A percentile compares a stretch with the other conserved stretches of the same genome.
Evolutionary conservation across 2,797 vertebrate species (phyloP).

Genomic region (Emydoidea blandingii): DNA sequence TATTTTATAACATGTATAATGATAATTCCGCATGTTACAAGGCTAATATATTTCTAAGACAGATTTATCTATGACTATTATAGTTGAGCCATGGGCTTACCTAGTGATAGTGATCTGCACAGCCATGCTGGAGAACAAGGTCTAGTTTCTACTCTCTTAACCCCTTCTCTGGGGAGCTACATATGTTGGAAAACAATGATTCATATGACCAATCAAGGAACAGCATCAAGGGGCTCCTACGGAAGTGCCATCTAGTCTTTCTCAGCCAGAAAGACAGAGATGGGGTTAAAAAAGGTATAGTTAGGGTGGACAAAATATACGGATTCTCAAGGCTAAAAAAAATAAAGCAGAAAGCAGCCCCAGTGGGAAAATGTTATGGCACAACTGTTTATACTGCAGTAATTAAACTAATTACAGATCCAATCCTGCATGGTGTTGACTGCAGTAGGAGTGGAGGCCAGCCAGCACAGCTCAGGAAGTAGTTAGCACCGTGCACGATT

Average conservation of each 20-base stretch:
- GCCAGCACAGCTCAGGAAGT: background rate
- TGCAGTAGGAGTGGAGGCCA: background rate
- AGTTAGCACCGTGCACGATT: accelerated
- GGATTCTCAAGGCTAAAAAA: background rate
- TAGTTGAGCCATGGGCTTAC: background rate
- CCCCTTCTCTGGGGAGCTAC: background rate
- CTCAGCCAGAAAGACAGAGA: background rate
- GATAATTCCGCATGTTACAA: background rate
- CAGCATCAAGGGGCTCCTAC: background rate
- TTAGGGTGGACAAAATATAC: background rate
- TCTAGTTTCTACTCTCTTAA: background rate
- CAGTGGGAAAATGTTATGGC: accelerated
- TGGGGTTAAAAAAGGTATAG: background rate
- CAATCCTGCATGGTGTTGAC: background rate
- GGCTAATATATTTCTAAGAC: background rate
- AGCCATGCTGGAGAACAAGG: background rate
- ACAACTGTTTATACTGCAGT: background rate
- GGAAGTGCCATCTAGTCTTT: background rate
- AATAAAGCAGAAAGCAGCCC: background rate
- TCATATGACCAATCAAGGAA: accelerated
- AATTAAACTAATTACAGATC: background rate
- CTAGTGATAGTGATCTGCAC: background rate
- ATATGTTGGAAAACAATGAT: background rate
- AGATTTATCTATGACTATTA: background rate
- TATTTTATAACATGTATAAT: background rate